Percentiles rank a stretch among this genome's conserved stretches.
Evolutionary conservation across 2,888 invertebrate species (phyloP).

Genomic region (Pyralis farinalis): DNA sequence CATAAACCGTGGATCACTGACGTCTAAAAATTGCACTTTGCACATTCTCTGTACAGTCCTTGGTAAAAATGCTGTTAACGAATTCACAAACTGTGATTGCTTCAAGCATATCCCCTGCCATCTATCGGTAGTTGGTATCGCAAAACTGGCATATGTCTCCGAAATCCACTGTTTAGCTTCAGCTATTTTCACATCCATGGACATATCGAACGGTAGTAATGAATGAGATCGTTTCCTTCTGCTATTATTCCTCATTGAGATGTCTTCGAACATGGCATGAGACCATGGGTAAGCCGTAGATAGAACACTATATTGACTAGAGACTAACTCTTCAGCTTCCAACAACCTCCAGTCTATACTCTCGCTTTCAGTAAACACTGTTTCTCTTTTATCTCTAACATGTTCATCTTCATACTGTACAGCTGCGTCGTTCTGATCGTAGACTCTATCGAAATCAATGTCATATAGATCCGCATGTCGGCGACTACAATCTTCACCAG

Average conservation of each 20-base stretch:
- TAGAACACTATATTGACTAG: constrained; percentile 73
- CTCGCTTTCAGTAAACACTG: constrained; percentile 50
- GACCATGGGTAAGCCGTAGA: constrained; percentile 79
- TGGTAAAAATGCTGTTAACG: constrained; percentile 88
- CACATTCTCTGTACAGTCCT: constrained; percentile 87
- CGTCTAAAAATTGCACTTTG: constrained; percentile 88
- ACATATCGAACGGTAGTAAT: constrained; percentile 75
- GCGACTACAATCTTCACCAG: constrained; percentile 85
- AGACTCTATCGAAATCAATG: constrained; percentile 80
- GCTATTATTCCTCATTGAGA: constrained; percentile 70
- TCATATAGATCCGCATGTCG: constrained; percentile 82
- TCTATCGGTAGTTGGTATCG: constrained; percentile 90
- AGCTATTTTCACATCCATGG: constrained; percentile 84
- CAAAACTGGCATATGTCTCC: constrained; percentile 92
- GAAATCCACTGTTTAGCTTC: constrained; percentile 93
- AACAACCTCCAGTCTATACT: constrained; percentile 70
- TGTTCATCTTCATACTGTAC: constrained; percentile 66
- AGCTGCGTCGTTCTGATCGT: constrained; percentile 73
- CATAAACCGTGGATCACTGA: constrained; percentile 87
- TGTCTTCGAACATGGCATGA: constrained; percentile 74
- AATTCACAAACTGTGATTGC: constrained; percentile 90
- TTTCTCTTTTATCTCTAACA: constrained; percentile 62
- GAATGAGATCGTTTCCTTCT: constrained; percentile 73
- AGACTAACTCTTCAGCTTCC: constrained; percentile 62
- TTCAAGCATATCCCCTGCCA: constrained; percentile 91